Evolutionary conservation across 2,888 invertebrate species (phyloP).

Genomic region (Himalopsyche anomala): DNA sequence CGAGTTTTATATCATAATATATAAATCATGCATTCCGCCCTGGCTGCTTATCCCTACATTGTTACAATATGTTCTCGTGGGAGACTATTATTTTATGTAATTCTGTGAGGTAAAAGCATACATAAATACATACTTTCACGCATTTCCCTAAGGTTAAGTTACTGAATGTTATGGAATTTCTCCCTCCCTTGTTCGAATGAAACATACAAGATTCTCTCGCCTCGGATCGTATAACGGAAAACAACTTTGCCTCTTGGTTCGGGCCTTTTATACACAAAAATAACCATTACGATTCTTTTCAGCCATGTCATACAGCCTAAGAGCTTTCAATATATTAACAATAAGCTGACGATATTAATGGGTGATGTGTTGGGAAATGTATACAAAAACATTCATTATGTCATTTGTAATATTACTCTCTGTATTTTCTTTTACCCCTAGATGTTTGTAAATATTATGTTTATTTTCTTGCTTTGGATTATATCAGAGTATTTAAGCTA

Average conservation of each 20-base stretch:
- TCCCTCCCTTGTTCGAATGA: not conserved
- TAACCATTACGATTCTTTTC: constrained; percentile 45
- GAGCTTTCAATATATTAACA: constrained; percentile 45
- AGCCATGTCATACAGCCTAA: constrained; percentile 32
- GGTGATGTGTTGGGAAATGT: constrained; percentile 18
- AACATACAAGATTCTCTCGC: constrained; percentile 18
- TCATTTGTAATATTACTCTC: constrained; percentile 26
- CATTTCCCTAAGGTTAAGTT: constrained; percentile 55
- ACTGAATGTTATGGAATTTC: constrained; percentile 17
- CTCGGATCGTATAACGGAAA: constrained; percentile 45
- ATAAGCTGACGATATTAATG: constrained; percentile 16
- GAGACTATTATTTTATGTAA: constrained; percentile 64
- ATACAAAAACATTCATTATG: constrained; percentile 23
- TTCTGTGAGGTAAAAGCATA: constrained; percentile 53
- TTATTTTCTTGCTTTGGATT: constrained; percentile 26
- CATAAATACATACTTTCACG: constrained; percentile 55
- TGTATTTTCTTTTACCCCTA: constrained; percentile 9
- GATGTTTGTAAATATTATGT: constrained; percentile 11
- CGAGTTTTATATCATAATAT: constrained; percentile 64
- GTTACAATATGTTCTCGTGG: constrained; percentile 54
- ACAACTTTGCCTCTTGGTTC: constrained; percentile 8
- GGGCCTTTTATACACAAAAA: constrained; percentile 22
- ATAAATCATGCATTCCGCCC: constrained; percentile 63
- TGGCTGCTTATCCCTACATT: constrained; percentile 52
- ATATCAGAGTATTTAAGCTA: not conserved